Evolutionary conservation across 92 coral and sea anemone species (phyloP).

Genomic region (Actinernus sp.): DNA sequence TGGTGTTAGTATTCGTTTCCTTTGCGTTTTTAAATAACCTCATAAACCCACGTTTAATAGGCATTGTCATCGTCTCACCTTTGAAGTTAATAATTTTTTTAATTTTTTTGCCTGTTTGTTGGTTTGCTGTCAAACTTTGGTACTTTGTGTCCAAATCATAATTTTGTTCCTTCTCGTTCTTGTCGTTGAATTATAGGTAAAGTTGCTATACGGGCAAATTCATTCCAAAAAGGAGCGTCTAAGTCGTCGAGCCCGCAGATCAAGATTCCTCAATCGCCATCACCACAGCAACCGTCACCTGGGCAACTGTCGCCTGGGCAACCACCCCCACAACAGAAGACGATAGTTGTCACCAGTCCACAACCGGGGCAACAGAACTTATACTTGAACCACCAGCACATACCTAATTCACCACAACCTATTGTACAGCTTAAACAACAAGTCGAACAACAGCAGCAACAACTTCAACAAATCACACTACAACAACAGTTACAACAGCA

Average conservation of each 20-base stretch:
- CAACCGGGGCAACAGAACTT: conserved; percentile 79
- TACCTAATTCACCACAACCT: conserved; percentile 71
- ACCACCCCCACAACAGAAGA: conserved; percentile 65
- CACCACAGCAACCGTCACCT: conserved; percentile 79
- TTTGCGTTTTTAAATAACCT: too few relatives aligned
- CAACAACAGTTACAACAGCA: conserved; percentile 79
- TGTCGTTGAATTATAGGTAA: conserved; percentile 86
- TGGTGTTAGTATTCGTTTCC: too few relatives aligned
- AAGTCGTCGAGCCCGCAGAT: conserved; percentile 74
- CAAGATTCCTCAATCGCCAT: conserved; percentile 79
- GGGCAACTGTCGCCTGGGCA: conserved; percentile 82
- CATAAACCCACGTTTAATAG: too few relatives aligned
- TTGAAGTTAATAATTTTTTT: too few relatives aligned
- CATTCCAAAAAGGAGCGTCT: conserved; percentile 73
- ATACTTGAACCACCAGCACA: conserved; percentile 80
- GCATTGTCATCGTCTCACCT: too few relatives aligned
- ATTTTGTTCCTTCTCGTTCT: too few relatives aligned
- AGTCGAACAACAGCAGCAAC: conserved; percentile 85
- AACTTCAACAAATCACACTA: conserved; percentile 68
- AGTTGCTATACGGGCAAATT: conserved; percentile 63
- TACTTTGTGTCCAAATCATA: too few relatives aligned
- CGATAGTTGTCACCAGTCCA: conserved; percentile 75
- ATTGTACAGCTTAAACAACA: conserved; percentile 89
- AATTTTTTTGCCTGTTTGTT: too few relatives aligned
- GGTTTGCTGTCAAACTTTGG: too few relatives aligned